A percentile compares a stretch with the other conserved stretches of the same genome.
phyloP scores from a whole-genome alignment of 2,797 vertebrate species.

The Lates japonicus region DNA sequence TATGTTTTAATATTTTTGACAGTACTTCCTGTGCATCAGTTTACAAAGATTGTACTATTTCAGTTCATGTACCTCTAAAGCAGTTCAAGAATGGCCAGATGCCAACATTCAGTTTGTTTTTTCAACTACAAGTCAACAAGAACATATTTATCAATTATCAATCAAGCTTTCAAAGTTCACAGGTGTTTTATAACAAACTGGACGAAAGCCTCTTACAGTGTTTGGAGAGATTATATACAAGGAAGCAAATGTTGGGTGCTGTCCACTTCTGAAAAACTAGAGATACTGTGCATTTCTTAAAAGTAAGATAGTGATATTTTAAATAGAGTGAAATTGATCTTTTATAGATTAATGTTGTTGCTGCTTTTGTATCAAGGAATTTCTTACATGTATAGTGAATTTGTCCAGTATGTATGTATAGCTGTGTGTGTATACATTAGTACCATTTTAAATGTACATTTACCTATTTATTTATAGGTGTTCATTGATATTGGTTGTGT shows the following conservation, averaged over 20 bases:
- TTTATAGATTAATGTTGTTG: constrained; percentile 1
- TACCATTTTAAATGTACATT: constrained; percentile 4
- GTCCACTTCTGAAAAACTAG: not conserved
- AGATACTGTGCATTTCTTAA: not conserved
- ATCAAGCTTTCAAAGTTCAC: not conserved
- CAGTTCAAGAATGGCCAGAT: not conserved
- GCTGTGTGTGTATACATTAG: not conserved
- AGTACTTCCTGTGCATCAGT: constrained; percentile 27
- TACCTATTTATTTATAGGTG: constrained; percentile 10
- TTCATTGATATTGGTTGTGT: not conserved
- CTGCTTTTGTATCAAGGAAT: constrained; percentile 32
- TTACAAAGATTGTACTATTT: constrained; percentile 25
- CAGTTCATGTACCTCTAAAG: not conserved
- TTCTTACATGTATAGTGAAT: not conserved
- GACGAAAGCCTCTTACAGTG: not conserved
- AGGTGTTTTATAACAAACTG: not conserved
- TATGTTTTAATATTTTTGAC: not conserved
- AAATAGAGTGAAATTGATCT: not conserved
- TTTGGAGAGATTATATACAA: constrained; percentile 5
- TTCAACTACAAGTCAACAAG: not conserved
- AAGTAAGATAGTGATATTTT: not conserved
- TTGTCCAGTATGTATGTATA: constrained; percentile 6
- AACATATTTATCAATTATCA: not conserved
- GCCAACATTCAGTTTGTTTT: not conserved
- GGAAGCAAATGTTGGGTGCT: not conserved